Conservation (phyloP, 1,140 invertebrate genomes). For the Colletes latitarsis region DNA sequence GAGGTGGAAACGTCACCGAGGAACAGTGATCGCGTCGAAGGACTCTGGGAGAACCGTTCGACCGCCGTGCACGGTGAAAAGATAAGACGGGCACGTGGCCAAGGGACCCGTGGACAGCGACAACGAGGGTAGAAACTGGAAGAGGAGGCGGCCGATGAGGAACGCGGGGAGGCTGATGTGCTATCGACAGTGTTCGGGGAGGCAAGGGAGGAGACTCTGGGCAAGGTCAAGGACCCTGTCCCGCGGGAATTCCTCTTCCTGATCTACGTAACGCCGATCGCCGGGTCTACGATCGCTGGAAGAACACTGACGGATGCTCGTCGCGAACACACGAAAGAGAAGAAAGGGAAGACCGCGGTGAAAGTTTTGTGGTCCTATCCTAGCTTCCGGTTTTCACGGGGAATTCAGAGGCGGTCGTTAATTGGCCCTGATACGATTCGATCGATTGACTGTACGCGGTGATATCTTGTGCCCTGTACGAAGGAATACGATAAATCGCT, state of each 20-base stretch:
- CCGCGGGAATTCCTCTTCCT: conserved; percentile 49
- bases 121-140: too few species aligned
- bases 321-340: not conserved
- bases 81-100: not conserved
- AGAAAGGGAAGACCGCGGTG: conserved; percentile 50
- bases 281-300: not conserved
- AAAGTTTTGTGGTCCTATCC: conserved; percentile 46
- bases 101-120: too few species aligned
- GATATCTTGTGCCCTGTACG: not conserved
- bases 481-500: not conserved
- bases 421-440: conserved; percentile 10
- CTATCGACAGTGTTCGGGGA: conserved; percentile 36
- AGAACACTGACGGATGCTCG: conserved; percentile 28
- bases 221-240: conserved; percentile 39
- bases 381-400: conserved; percentile 19
- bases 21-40: not conserved
- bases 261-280: conserved; percentile 47
- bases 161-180: conserved; percentile 56
- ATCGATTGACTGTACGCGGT: conserved; percentile 3
- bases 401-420: conserved; percentile 9
- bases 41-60: not conserved
- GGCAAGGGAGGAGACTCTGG: conserved; percentile 53
- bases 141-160: conserved; percentile 57
- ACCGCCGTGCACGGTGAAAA: too few species aligned
- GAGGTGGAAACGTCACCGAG: too few species aligned